phyloP scores from a whole-genome alignment of 2,113 vertebrate species.

The Misgurnus anguillicaudatus region DNA sequence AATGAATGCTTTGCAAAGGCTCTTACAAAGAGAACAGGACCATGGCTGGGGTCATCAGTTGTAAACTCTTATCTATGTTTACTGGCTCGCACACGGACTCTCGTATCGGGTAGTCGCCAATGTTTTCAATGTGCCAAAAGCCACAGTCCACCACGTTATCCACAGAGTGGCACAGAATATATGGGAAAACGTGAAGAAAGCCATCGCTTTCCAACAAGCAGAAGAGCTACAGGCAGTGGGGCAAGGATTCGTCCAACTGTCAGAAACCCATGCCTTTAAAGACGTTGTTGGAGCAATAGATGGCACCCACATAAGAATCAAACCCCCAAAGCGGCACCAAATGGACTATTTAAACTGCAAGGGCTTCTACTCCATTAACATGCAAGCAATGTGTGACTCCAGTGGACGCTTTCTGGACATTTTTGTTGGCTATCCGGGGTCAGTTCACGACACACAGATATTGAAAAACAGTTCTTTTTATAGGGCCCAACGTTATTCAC shows the following conservation, averaged over 20 bases:
- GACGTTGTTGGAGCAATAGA: constrained; percentile 33
- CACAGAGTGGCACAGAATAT: background rate
- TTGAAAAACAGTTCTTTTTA: constrained; percentile 14
- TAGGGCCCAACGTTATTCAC: background rate
- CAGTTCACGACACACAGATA: constrained; percentile 12
- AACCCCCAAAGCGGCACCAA: no score
- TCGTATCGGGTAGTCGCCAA: background rate
- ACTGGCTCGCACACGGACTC: constrained; percentile 25
- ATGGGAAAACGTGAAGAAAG: background rate
- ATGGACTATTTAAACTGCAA: no score
- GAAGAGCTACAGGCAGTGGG: constrained; percentile 22
- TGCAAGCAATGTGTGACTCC: no score
- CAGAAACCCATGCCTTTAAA: background rate
- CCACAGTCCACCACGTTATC: background rate
- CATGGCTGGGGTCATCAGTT: no score
- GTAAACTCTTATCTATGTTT: background rate
- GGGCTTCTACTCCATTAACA: no score
- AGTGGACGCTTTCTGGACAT: no score
- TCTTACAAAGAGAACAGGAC: no score
- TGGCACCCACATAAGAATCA: background rate
- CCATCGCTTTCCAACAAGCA: background rate
- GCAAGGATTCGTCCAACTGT: background rate
- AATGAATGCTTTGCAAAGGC: background rate
- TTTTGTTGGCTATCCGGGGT: background rate
- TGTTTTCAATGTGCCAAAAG: constrained; percentile 8